Base-by-base conservation (phyloP, 1,140 invertebrate genomes). In the Vanessa tameamea region DNA sequence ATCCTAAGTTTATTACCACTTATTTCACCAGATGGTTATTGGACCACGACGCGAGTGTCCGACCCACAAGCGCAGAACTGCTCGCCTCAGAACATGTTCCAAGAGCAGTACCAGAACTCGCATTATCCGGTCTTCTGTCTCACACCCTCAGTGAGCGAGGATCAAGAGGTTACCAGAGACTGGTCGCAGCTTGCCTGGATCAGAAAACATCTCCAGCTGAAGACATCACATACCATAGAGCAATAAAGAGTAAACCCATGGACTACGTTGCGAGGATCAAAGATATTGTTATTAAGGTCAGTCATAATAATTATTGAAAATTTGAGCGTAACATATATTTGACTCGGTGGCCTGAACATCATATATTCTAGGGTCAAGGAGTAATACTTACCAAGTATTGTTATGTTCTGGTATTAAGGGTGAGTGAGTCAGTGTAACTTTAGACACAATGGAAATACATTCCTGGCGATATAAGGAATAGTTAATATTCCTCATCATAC, bases 21-120 rank as follows among this genome's bases (percentile, higher is more conserved):
- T 31, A 31, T 31, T 31, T 31, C 6, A 31, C 26, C 78, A 91
- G 95, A 67, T 98, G 96, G 96, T 90, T 99, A 48, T 89, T 99
- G 37, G 95, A 96, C 86, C 97, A 99, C 83, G 97, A 99, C 90
- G 95, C 97, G 1, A 94, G 94, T 66, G 93, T 95, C 78, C 93
- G 98, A 23, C 98, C 98, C 0, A 96, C 97, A 0, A 96, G 97
- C 12, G 93, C 95, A 72, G 97, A 99, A 87, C 91, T 99, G 14
- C 92, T 99, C 7, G 93, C 95, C 63, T 98, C 97, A 1, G 95
- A 97, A 71, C 94, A 96, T 77, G 92, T 99, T 9, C 98, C 98
- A 6, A 96, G 90, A 95, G 47, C 95, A 93, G 94, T 97, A 43
- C 96, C 97, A 85, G 97, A 98, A 84, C 95, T 95, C 12, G 96